Evolutionary conservation across 2,888 invertebrate genomes (phyloP), one percentile per base, ranked within the genome.

Genomic region (Sarcophaga caerulescens): DNA sequence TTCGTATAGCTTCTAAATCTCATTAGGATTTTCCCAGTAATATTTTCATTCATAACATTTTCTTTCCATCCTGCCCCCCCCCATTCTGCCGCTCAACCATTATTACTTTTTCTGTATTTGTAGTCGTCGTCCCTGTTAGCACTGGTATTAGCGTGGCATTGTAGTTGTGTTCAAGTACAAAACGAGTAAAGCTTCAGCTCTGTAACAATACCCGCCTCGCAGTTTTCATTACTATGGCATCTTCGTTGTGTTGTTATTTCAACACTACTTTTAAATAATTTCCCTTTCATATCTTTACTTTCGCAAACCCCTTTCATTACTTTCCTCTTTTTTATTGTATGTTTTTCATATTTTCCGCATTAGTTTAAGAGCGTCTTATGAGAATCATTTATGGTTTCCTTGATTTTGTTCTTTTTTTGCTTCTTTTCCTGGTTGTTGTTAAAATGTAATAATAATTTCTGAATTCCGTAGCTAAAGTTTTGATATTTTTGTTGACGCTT

Each of bases 21-120:
- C 78, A 86, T 86, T 81, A 86, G 84, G 86, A 86, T 84, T 81
- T 84, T 19, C 70, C 44, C 14, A 78, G 86, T 75, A 75, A 84
- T 84, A 84, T 81, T 84, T 81, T 86, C 66, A 71, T 79, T 75
- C 75, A 80, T 65, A 79, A 84, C 21, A 84, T 84, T 84, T 74
- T 66, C 84, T 70, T 84, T 80, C 25, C 71, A 82, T 69, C 69
- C 10, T 35, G 10, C 44, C 25, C 2, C 65, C 35, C 35, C 35
- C n/a, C 44, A 35, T 44, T 66, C n/a, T 19, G 12, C 21, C 11
- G n/a, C 11, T 12, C 6, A 35, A 35, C 35, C 35, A 35, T 35
- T 35, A 35, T 35, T 35, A 35, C 35, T 35, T 35, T 35, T 6
- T 6, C 35, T 35, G 35, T 35, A 2, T 35, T 35, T 6, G 6